phyloP scores from a whole-genome alignment of 2,113 vertebrate genomes.

The Charina bottae region DNA sequence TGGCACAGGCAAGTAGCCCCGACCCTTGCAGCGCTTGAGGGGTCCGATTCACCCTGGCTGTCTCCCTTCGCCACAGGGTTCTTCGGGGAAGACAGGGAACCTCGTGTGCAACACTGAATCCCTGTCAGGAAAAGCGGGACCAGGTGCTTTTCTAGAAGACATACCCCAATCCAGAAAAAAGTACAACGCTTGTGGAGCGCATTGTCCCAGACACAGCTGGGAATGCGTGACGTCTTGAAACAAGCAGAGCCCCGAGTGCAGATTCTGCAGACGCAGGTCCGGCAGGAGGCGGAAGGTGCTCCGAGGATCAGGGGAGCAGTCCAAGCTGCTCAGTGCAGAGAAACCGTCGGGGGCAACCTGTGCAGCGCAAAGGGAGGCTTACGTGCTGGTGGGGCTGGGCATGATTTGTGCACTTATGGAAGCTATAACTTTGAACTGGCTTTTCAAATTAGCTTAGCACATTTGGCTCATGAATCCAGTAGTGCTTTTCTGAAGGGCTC shows the following conservation, averaged over 20 bases:
- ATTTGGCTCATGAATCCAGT: background rate
- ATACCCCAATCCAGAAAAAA: slow-evolving; percentile 16
- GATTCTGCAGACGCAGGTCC: slow-evolving; percentile 32
- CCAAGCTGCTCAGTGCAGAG: background rate
- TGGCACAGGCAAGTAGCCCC: background rate
- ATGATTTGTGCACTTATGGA: too few relatives aligned
- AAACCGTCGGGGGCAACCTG: slow-evolving; percentile 5
- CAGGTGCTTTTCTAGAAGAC: background rate
- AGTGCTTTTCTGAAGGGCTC: background rate
- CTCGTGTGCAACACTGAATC: background rate
- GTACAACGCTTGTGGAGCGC: background rate
- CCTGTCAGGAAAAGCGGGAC: background rate
- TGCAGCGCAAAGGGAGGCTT: too few relatives aligned
- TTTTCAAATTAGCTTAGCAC: background rate
- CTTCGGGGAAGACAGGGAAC: too few relatives aligned
- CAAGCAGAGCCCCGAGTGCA: slow-evolving; percentile 25
- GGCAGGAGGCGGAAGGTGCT: slow-evolving; percentile 36
- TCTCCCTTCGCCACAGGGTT: background rate
- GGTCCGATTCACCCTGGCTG: background rate
- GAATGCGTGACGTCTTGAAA: background rate
- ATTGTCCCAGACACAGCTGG: background rate
- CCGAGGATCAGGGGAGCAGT: background rate
- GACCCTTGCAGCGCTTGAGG: background rate
- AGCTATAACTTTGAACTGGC: background rate
- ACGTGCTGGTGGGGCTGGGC: too few relatives aligned